Base-by-base conservation (phyloP, 2,113 vertebrate species). In the Ceyx margarethae region DNA sequence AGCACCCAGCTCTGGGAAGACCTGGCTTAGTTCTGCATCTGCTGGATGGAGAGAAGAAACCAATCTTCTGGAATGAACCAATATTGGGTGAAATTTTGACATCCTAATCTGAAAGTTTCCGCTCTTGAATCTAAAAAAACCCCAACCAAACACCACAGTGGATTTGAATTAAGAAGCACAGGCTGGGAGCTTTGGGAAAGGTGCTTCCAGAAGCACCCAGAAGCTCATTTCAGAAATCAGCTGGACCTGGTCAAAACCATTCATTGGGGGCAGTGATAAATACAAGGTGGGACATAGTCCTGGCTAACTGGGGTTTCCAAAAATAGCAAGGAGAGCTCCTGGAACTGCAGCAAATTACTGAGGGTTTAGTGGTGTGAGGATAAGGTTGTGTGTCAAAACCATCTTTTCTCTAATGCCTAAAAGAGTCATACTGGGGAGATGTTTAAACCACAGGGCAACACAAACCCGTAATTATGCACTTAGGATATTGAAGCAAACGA, bases 381-480 rank as follows among this genome's bases (percentile, higher is more conserved):
- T 33, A 54, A 82, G 79, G 87, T 62, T 62, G 37, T 43, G 71
- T 87, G 74, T 85, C 85, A 85, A 77, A 93, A 64, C 43, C 1
- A 0, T 13, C 26, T 85, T 81, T 60, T 69, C 85, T 58, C 46
- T 89, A 69, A 82, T 33, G 64, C 71, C 85, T 87, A 61, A 28
- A 71, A 50, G 61, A 93, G 61, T 40, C 11, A 51, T 53, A 13
- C 90, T 40, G 81, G 2, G 3, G 72, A 64, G 88, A 73, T 69
- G 88, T 78, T 95, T 50, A 95, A 95, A 88, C 56, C 87, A 92
- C 78, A 66, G 91, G 88, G 85, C 73, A 76, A 79, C 8, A 40
- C 26, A 77, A 91, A 40, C 76, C 81, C 75, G 46, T 86, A 92
- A 92, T 90, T 87, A 91, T 54, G 66, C 73, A 85, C 72, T 89